These are phyloP conservation scores for Thumatha senex DNA, from an alignment of 2,888 invertebrate genomes.

Conservation along the genomic window DNA sequence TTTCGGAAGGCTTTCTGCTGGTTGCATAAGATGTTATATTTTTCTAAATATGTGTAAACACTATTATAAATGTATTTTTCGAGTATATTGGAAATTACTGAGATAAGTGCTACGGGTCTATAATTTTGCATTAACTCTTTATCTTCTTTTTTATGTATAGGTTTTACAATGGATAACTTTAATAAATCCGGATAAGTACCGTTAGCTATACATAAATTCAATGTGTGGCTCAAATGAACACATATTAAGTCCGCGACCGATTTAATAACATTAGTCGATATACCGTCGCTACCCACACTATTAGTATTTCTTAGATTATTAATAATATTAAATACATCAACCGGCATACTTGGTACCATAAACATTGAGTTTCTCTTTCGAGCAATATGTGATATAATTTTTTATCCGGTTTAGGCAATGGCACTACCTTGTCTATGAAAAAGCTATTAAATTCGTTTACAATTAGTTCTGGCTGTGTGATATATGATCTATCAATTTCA, in stretches of 20 bases:
- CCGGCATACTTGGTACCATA: not conserved
- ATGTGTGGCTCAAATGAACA: not conserved
- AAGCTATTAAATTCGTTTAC: not conserved
- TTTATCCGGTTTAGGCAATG: not conserved
- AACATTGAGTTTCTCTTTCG: not conserved
- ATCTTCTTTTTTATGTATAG: not conserved
- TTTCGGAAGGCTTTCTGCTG: constrained; percentile 1
- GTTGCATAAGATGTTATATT: not conserved
- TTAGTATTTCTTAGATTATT: not conserved
- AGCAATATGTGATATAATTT: not conserved
- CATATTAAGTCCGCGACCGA: not conserved
- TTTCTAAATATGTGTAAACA: not conserved
- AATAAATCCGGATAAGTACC: not conserved
- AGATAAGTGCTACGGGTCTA: constrained; percentile 5
- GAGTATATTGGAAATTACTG: not conserved
- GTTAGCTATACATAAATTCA: not conserved
- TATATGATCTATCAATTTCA: not conserved
- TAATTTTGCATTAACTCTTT: constrained; percentile 1
- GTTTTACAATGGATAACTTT: not conserved
- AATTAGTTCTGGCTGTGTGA: not conserved
- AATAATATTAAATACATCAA: not conserved
- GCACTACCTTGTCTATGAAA: constrained; percentile 2
- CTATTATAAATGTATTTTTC: not conserved
- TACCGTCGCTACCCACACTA: not conserved
- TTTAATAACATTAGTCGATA: constrained; percentile 1